Percentiles rank a stretch among this genome's conserved stretches.
Evolutionary conservation across 2,797 vertebrate genomes (phyloP).

Genomic region (Agapornis canus): DNA sequence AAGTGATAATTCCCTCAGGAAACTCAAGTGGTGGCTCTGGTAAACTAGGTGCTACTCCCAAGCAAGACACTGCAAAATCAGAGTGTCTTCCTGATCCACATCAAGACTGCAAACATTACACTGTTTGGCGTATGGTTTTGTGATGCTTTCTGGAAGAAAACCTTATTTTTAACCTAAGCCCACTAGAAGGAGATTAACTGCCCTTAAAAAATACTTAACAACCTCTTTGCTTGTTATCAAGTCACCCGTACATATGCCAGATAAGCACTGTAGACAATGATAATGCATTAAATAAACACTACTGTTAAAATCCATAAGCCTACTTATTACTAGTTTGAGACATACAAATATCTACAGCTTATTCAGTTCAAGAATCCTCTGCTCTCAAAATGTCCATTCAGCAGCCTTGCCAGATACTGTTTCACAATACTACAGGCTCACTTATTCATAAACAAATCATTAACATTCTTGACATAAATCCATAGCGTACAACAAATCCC

Average conservation of each 20-base stretch:
- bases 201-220: conserved; percentile 41
- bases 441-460: conserved; percentile 85
- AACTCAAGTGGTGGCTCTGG: background rate
- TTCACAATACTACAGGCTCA: conserved; percentile 75
- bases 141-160: background rate
- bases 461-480: conserved; percentile 85
- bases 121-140: background rate
- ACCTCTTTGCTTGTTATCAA: background rate
- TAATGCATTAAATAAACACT: conserved; percentile 58
- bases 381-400: conserved; percentile 77
- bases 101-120: background rate
- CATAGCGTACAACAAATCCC: conserved; percentile 76
- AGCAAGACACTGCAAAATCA: background rate
- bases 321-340: conserved; percentile 65
- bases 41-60: background rate
- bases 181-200: conserved; percentile 4
- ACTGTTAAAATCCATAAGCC: conserved; percentile 54
- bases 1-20: background rate
- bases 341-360: conserved; percentile 56
- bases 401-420: conserved; percentile 72
- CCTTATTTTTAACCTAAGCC: background rate
- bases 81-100: background rate
- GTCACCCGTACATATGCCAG: background rate
- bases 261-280: background rate
- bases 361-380: conserved; percentile 69